Conservation (phyloP, 2,797 vertebrate genomes). For the Urocyon cinereoargenteus region DNA sequence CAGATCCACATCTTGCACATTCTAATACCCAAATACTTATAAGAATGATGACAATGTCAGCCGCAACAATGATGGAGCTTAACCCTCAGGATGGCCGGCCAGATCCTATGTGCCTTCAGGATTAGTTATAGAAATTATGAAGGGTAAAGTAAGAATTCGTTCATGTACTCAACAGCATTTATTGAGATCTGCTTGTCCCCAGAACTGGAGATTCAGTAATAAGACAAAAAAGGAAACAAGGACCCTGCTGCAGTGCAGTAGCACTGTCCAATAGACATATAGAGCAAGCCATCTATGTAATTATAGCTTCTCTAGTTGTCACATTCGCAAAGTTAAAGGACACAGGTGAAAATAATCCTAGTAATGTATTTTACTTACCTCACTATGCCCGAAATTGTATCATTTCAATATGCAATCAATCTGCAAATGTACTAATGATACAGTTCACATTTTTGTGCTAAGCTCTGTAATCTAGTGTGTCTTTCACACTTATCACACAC, state of each 20-base stretch:
- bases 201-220: neutral
- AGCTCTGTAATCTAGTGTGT: neutral
- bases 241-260: neutral
- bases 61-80: neutral
- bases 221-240: neutral
- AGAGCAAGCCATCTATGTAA: neutral
- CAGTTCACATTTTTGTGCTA: neutral
- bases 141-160: neutral
- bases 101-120: neutral
- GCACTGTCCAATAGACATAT: neutral
- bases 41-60: neutral
- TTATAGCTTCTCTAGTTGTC: neutral
- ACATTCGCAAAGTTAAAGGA: neutral
- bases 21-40: neutral
- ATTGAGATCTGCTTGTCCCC: neutral
- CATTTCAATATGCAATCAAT: neutral
- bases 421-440: neutral
- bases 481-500: too few species aligned
- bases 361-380: neutral
- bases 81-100: neutral
- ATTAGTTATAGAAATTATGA: neutral
- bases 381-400: neutral
- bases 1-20: neutral
- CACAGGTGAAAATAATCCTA: neutral
- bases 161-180: neutral